Evolutionary conservation across 1,140 invertebrate genomes (phyloP).

Genomic region (Hyphantria cunea): DNA sequence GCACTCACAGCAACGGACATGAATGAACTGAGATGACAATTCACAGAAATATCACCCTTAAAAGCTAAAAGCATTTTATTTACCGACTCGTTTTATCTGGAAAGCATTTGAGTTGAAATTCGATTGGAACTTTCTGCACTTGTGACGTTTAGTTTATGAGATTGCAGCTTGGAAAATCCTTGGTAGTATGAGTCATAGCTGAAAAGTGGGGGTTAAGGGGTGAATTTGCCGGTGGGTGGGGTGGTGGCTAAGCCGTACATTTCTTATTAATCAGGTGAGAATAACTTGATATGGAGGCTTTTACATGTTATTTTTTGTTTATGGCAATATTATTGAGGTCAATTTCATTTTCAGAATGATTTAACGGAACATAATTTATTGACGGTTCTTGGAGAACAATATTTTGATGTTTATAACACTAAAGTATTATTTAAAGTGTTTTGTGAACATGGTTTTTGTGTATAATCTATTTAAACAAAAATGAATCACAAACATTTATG

Average conservation of each 20-base stretch:
- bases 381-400: no score
- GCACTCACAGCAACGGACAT: slow-evolving; percentile 5
- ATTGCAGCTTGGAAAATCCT: slow-evolving; percentile 15
- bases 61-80: not conserved
- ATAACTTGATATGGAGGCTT: slow-evolving; percentile 23
- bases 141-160: slow-evolving; percentile 13
- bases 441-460: no score
- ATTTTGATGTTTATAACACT: no score
- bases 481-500: no score
- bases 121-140: not conserved
- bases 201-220: slow-evolving; percentile 9
- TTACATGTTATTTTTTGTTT: slow-evolving; percentile 12
- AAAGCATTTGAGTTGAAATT: slow-evolving; percentile 10
- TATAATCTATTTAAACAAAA: no score
- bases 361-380: not conserved
- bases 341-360: not conserved
- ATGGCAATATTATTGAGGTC: slow-evolving; percentile 9
- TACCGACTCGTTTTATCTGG: slow-evolving; percentile 7
- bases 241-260: slow-evolving; percentile 18
- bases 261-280: slow-evolving; percentile 31
- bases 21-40: slow-evolving; percentile 12
- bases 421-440: no score
- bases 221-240: slow-evolving; percentile 3
- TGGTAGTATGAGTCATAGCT: slow-evolving; percentile 20
- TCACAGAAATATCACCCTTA: slow-evolving; percentile 21